phyloP scores from a whole-genome alignment of 2,797 vertebrate species.

The Melanotaenia maccullochi region DNA sequence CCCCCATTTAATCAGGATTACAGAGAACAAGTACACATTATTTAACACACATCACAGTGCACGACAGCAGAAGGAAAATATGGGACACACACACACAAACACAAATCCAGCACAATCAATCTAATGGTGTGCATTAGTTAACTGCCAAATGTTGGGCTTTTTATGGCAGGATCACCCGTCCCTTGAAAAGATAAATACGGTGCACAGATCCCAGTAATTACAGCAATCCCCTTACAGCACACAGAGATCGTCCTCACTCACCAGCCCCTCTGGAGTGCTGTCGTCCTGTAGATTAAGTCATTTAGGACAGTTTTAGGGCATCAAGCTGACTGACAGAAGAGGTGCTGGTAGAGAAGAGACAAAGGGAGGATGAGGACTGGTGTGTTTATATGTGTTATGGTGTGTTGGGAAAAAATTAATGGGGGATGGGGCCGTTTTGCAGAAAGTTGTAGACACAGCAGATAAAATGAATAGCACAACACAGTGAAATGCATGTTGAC shows the following conservation, averaged over 20 bases:
- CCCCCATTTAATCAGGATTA: conserved; percentile 85
- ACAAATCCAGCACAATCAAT: conserved; percentile 88
- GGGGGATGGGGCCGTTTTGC: conserved; percentile 19
- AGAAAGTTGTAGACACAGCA: neutral
- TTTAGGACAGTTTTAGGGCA: conserved; percentile 78
- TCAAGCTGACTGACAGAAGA: conserved; percentile 51
- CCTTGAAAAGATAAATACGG: conserved; percentile 88
- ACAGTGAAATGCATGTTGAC: neutral
- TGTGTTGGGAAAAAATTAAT: conserved; percentile 18
- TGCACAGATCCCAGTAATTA: conserved; percentile 88
- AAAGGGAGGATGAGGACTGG: conserved; percentile 46
- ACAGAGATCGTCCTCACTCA: conserved; percentile 65
- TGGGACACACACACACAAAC: conserved; percentile 64
- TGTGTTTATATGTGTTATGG: conserved; percentile 43
- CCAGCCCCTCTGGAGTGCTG: conserved; percentile 68
- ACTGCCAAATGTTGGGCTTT: conserved; percentile 89
- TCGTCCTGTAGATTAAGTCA: conserved; percentile 77
- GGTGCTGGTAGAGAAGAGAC: conserved; percentile 39
- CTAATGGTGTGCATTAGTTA: conserved; percentile 93
- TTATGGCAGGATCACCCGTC: conserved; percentile 83
- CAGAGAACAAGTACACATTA: conserved; percentile 81
- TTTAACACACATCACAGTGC: conserved; percentile 83
- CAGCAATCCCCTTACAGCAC: conserved; percentile 82
- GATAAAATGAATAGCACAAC: neutral
- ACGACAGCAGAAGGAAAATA: conserved; percentile 70